phyloP scores from a whole-genome alignment of 1,140 invertebrate species.

The Bombus superbus region DNA sequence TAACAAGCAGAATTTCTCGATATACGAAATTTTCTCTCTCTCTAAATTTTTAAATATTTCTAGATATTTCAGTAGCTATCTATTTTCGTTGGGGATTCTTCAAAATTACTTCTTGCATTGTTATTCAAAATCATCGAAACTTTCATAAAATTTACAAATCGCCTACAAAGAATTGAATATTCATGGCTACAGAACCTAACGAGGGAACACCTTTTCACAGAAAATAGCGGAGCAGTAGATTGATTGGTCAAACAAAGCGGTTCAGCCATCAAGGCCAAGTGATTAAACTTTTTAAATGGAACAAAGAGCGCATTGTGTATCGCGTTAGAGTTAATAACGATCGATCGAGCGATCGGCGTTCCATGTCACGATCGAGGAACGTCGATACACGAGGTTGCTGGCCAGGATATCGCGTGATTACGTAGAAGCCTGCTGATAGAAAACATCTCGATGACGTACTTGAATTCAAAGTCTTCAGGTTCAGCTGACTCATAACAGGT shows the following conservation, averaged over 20 bases:
- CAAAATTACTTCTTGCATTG: no score
- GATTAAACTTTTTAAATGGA: conserved; percentile 8
- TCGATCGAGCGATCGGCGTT: conserved; percentile 30
- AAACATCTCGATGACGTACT: conserved; percentile 35
- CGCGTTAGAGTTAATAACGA: conserved; percentile 31
- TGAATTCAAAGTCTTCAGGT: conserved; percentile 32
- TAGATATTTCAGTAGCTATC: no score
- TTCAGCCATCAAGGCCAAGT: not conserved
- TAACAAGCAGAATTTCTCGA: no score
- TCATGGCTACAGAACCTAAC: no score
- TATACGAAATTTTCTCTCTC: no score
- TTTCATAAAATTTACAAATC: no score
- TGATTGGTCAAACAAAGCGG: not conserved
- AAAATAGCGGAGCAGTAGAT: not conserved
- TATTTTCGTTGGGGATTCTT: no score
- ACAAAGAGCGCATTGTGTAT: conserved; percentile 13
- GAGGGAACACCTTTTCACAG: not conserved
- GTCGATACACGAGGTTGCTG: conserved; percentile 49
- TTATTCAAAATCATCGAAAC: no score
- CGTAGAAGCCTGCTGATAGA: conserved; percentile 35
- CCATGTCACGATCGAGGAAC: conserved; percentile 34
- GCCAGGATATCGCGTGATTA: conserved; percentile 47
- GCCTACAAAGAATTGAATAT: no score
- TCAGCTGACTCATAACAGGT: conserved; percentile 69
- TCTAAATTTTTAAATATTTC: no score